Conservation (phyloP, 2,888 invertebrate genomes). For the Cyclophora punctaria region DNA sequence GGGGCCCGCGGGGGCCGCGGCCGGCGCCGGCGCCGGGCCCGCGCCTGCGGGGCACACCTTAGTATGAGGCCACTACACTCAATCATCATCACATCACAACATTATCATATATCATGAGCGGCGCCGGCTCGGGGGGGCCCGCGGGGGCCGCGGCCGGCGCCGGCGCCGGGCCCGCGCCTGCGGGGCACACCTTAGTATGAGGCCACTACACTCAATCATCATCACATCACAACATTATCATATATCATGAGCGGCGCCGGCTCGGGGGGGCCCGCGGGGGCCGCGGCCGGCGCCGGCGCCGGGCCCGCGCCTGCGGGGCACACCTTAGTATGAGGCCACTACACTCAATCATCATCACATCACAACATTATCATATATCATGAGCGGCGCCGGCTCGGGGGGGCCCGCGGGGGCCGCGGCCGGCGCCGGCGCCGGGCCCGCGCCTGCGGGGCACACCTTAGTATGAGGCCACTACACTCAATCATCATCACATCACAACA, state of each 20-base stretch:
- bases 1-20: constrained; percentile 58
- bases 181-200: background rate
- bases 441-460: background rate
- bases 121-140: constrained; percentile 84
- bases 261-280: constrained; percentile 75
- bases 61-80: no score
- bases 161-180: constrained; percentile 27
- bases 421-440: constrained; percentile 34
- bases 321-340: no score
- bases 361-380: no score
- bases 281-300: constrained; percentile 41
- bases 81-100: no score
- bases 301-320: constrained; percentile 18
- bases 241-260: constrained; percentile 92
- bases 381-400: constrained; percentile 88
- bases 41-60: constrained; percentile 1
- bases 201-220: no score
- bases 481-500: no score
- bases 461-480: no score
- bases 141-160: constrained; percentile 55
- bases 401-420: constrained; percentile 60
- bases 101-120: no score
- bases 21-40: constrained; percentile 36
- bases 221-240: no score
- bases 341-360: no score